These are phyloP conservation scores for Tenualosa thibaudeaui DNA, from an alignment of 2,797 vertebrate genomes.

Conservation along the genomic window DNA sequence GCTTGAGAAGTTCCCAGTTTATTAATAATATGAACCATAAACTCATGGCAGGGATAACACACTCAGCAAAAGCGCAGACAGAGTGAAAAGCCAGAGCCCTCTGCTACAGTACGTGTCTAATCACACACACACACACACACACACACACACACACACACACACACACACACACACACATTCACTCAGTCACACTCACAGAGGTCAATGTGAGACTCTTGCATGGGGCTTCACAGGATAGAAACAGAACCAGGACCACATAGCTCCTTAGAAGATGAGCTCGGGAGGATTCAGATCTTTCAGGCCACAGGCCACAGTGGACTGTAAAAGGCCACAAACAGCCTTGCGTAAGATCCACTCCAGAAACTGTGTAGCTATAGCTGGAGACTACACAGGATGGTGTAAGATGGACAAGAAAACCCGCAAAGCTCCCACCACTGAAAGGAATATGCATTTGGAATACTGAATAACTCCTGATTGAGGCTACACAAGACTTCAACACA, in stretches of 20 bases:
- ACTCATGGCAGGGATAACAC: slow-evolving; percentile 86
- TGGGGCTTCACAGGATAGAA: not conserved
- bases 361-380: not conserved
- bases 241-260: not conserved
- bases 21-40: slow-evolving; percentile 84
- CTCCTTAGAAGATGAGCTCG: not conserved
- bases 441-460: not conserved
- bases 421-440: not conserved
- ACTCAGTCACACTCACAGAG: not conserved
- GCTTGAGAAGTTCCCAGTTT: slow-evolving; percentile 16
- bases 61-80: slow-evolving; percentile 86
- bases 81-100: slow-evolving; percentile 81
- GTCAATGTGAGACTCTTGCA: not conserved
- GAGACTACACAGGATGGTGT: not conserved
- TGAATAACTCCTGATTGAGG: slow-evolving; percentile 3
- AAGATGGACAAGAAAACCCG: not conserved
- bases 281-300: not conserved
- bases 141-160: not conserved
- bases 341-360: not conserved
- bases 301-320: not conserved
- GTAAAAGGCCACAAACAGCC: not conserved
- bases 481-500: not conserved
- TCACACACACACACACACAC: not conserved
- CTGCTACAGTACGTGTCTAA: slow-evolving; percentile 59
- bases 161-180: not conserved